A percentile compares a stretch with the other conserved stretches of the same genome.
Evolutionary conservation across 2,797 vertebrate genomes (phyloP).

Genomic region (Pangasius mekongensis): DNA sequence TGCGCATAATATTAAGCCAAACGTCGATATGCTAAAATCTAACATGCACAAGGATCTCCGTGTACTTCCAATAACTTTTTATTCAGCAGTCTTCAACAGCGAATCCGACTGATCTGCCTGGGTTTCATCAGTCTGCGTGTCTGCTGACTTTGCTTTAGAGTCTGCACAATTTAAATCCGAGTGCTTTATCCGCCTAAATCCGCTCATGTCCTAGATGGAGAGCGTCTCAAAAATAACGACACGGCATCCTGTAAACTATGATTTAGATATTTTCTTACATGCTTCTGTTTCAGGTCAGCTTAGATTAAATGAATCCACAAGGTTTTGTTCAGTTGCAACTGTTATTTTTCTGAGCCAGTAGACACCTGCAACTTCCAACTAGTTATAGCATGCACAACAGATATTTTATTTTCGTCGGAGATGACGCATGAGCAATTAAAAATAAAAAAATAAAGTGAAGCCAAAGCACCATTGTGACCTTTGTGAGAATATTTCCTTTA

Average conservation of each 20-base stretch:
- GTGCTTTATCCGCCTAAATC: slow-evolving; percentile 77
- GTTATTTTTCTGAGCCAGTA: not conserved
- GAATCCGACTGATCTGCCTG: not conserved
- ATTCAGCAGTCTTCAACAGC: not conserved
- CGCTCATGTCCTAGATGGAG: slow-evolving; percentile 76
- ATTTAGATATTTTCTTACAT: slow-evolving; percentile 18
- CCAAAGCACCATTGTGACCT: not conserved
- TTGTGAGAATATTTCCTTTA: not conserved
- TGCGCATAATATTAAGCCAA: not conserved
- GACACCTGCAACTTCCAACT: not conserved
- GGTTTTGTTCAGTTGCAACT: not conserved
- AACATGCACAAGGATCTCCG: not conserved
- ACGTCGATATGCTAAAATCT: not conserved
- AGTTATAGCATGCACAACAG: not conserved
- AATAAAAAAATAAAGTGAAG: not conserved
- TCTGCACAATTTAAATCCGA: slow-evolving; percentile 74
- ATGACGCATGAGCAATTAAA: not conserved
- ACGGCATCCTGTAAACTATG: slow-evolving; percentile 43
- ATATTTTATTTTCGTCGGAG: not conserved
- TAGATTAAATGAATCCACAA: not conserved
- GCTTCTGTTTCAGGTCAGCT: not conserved
- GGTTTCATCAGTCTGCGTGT: slow-evolving; percentile 41
- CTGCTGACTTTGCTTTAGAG: slow-evolving; percentile 66
- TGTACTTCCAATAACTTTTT: not conserved
- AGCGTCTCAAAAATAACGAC: slow-evolving; percentile 61